A percentile compares a stretch with the other conserved stretches of the same genome.
Evolutionary conservation across 2,113 vertebrate species (phyloP).

Genomic region (Hirundichthys speculiger): DNA sequence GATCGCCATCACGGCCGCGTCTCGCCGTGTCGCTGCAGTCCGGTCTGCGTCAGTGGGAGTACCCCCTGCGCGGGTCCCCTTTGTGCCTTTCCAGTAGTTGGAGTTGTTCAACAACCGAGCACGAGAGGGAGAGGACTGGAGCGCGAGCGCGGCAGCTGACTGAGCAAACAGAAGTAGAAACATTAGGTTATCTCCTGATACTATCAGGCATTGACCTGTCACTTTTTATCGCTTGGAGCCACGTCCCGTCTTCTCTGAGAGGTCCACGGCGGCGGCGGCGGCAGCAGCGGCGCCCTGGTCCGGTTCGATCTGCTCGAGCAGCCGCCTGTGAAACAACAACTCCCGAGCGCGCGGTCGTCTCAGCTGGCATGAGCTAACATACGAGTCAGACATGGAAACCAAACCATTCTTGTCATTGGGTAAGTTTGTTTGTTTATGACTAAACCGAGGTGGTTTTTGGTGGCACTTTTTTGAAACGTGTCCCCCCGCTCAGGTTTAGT

Average conservation of each 20-base stretch:
- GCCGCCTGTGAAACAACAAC: constrained; percentile 55
- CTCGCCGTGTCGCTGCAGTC: constrained; percentile 63
- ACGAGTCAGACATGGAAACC: constrained; percentile 80
- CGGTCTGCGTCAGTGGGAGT: constrained; percentile 69
- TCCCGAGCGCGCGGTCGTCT: constrained; percentile 68
- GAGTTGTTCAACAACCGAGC: constrained; percentile 69
- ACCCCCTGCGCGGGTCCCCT: constrained; percentile 77
- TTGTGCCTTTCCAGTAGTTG: constrained; percentile 80
- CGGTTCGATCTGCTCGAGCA: constrained; percentile 45
- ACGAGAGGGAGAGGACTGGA: constrained; percentile 41
- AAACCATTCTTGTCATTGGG: constrained; percentile 86
- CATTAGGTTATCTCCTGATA: constrained; percentile 73
- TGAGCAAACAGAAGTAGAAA: constrained; percentile 69
- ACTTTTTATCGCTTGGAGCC: constrained; percentile 65
- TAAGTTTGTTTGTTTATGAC: constrained; percentile 73
- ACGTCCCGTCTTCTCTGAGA: constrained; percentile 37
- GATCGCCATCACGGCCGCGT: not conserved
- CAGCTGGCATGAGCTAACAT: constrained; percentile 85
- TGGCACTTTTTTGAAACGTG: constrained; percentile 14
- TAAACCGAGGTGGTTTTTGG: not conserved
- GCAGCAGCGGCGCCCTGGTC: constrained; percentile 43
- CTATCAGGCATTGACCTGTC: constrained; percentile 63
- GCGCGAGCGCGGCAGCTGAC: constrained; percentile 56
- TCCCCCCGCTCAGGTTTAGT: not conserved
- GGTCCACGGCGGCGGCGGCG: constrained; percentile 5